Conservation (phyloP, 1,140 invertebrate species). For the Meloidogyne hapla region DNA sequence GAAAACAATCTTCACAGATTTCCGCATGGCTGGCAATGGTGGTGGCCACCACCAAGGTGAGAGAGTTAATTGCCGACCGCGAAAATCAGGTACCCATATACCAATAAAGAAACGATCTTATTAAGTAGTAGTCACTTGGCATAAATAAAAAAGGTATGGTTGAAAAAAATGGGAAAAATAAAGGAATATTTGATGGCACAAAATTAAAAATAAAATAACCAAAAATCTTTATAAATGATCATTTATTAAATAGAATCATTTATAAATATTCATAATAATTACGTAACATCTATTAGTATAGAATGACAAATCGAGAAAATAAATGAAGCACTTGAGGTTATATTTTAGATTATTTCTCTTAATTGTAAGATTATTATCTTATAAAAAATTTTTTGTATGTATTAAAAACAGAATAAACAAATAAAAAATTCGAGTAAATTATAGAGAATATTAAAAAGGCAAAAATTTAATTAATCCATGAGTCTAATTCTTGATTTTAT, state of each 20-base stretch:
- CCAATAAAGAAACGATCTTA: background rate
- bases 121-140: background rate
- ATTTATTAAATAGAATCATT: too few species aligned
- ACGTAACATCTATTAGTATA: background rate
- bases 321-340: background rate
- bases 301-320: slow-evolving; percentile 1
- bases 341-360: background rate
- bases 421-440: too few species aligned
- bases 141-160: background rate
- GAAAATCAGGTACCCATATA: slow-evolving; percentile 1
- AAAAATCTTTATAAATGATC: too few species aligned
- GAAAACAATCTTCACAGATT: slow-evolving; percentile 4
- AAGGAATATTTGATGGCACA: background rate
- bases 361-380: background rate
- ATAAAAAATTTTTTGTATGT: background rate
- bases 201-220: background rate
- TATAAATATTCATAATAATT: background rate
- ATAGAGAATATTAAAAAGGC: too few species aligned
- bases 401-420: too few species aligned
- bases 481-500: too few species aligned
- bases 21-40: slow-evolving; percentile 1
- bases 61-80: slow-evolving; percentile 4
- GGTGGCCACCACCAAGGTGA: background rate
- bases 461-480: too few species aligned
- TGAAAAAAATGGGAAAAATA: background rate